Evolutionary conservation across 2,797 vertebrate genomes (phyloP), one percentile per base, ranked within the genome.

Genomic region (Arrhamphus sclerolepis): DNA sequence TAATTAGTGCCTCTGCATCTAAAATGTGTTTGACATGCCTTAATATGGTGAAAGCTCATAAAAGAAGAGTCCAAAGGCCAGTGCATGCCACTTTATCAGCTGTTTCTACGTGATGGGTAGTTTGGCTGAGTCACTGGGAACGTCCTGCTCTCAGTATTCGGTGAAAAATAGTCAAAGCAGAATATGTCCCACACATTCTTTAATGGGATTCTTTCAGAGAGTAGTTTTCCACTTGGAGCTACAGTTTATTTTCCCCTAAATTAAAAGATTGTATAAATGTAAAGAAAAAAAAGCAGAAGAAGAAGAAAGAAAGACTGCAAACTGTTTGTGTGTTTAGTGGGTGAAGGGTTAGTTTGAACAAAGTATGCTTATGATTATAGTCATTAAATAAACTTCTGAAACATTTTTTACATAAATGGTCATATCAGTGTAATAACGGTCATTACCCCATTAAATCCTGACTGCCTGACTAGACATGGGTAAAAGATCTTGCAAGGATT

Each of bases 121-220:
- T 52, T 41, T 26, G 46, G 5, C 54, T 67, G 71, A 78, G 67
- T 82, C 63, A 73, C 48, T 59, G 55, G 70, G 70, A 68, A 79
- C 57, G 70, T 79, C 72, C 63, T n/a, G n/a, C n/a, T n/a, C n/a
- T n/a, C n/a, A 56, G 20, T 29, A 49, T 46, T 18, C 47, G 48
- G 11, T 2, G 38, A 39, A 54, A n/a, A 50, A 58, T 26, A 49
- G 11, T 14, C 20, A 14, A 3, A 10, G 34, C 20, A 50, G 53
- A 63, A 42, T 42, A n/a, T 42, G 13, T 46, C 46, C 3, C 22
- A 41, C 65, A 41, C 38, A 67, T 20, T 8, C 16, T 9, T 48
- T 46, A 24, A 9, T 62, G 16, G 21, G 20, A 50, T 49, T 51
- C 1, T 24, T 38, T 58, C 1, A 14, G 44, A 6, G 0, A 56